Percentiles rank a stretch among this genome's conserved stretches.
Evolutionary conservation across 23 tunicate genomes (phyloP).

Genomic region (Botrylloides violaceus): DNA sequence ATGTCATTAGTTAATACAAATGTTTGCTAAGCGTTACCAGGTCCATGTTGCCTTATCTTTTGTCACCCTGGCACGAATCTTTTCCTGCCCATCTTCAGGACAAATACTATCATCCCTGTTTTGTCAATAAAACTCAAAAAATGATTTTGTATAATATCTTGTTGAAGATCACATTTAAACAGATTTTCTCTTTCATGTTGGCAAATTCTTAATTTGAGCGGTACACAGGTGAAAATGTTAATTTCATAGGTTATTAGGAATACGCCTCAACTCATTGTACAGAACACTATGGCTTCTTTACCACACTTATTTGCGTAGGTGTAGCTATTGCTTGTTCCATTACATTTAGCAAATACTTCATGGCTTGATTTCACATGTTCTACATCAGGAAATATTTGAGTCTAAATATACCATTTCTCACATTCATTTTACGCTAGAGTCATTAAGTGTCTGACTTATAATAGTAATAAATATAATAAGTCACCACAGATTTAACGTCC

Average conservation of each 20-base stretch:
- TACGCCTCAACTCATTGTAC: background rate
- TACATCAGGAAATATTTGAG: too few species aligned
- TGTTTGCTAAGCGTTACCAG: background rate
- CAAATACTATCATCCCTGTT: background rate
- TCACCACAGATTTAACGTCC: too few species aligned
- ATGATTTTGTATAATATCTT: background rate
- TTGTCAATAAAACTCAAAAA: background rate
- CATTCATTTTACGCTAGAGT: too few species aligned
- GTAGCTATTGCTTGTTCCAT: background rate
- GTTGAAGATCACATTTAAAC: background rate
- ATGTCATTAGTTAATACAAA: slow-evolving; percentile 1
- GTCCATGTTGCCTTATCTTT: slow-evolving; percentile 1
- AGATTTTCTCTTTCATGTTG: background rate
- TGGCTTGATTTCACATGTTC: background rate
- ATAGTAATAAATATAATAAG: too few species aligned
- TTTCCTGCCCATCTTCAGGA: background rate
- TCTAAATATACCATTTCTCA: too few species aligned
- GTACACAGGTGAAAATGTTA: too few species aligned
- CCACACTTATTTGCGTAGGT: background rate
- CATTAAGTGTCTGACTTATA: too few species aligned
- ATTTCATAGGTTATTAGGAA: background rate
- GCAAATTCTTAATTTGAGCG: background rate
- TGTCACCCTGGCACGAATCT: background rate
- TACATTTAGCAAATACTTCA: background rate
- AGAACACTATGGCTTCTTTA: background rate